Conservation (phyloP, 2,113 vertebrate species). For the Notothenia rossii region DNA sequence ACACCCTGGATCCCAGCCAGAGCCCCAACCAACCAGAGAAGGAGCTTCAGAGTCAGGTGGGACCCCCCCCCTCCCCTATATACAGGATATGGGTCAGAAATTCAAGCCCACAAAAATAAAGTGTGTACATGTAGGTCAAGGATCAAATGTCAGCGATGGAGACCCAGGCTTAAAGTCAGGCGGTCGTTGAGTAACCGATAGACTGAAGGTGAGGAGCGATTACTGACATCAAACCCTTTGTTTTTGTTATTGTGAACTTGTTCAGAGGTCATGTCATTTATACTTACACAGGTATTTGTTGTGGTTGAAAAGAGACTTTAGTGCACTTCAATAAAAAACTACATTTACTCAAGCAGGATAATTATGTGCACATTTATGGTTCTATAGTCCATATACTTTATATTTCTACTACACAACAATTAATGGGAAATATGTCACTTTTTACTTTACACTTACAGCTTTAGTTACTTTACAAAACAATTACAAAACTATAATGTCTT, state of each 20-base stretch:
- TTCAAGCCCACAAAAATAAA: constrained; percentile 53
- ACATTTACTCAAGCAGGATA: too few relatives aligned
- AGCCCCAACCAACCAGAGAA: constrained; percentile 32
- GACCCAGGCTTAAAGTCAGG: constrained; percentile 5
- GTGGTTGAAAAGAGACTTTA: too few relatives aligned
- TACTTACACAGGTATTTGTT: too few relatives aligned
- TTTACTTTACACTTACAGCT: too few relatives aligned
- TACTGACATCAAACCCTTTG: background rate
- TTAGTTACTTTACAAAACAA: too few relatives aligned
- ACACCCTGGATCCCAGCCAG: constrained; percentile 35
- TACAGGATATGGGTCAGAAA: constrained; percentile 61
- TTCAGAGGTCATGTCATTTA: too few relatives aligned
- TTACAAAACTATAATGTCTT: too few relatives aligned
- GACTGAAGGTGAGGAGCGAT: constrained; percentile 6
- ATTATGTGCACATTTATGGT: too few relatives aligned
- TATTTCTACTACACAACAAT: too few relatives aligned
- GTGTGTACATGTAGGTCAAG: constrained; percentile 55
- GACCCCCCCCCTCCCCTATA: background rate
- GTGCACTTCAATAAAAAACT: too few relatives aligned
- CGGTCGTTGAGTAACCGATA: background rate
- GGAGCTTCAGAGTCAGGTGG: constrained; percentile 74
- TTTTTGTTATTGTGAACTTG: background rate
- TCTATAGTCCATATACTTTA: too few relatives aligned
- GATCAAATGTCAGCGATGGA: constrained; percentile 34
- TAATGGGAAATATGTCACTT: too few relatives aligned